These are phyloP conservation scores for Leptinotarsa texana DNA, from an alignment of 1,140 invertebrate genomes.

Conservation along the genomic window DNA sequence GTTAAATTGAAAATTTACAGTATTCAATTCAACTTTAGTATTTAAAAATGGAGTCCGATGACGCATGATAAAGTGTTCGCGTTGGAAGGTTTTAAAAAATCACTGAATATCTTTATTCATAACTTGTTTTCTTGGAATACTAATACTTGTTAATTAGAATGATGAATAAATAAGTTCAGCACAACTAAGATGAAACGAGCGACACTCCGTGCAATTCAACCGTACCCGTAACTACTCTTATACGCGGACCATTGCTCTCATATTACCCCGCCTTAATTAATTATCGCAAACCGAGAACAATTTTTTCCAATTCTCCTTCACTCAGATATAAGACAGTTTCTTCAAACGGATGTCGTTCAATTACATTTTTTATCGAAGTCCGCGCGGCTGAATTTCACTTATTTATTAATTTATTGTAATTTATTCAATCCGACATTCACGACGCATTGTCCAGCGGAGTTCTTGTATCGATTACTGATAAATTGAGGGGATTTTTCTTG, in stretches of 20 bases:
- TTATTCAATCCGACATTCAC: constrained; percentile 14
- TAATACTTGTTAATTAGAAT: no score
- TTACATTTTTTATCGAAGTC: constrained; percentile 13
- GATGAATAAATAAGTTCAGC: no score
- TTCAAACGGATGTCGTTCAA: constrained; percentile 7
- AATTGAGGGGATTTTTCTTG: background rate
- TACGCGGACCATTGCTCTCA: constrained; percentile 26
- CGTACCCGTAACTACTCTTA: background rate
- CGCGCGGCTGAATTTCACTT: background rate
- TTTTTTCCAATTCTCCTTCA: constrained; percentile 10
- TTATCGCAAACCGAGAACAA: constrained; percentile 21
- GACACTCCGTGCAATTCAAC: constrained; percentile 13
- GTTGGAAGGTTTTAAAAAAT: no score
- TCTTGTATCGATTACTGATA: background rate
- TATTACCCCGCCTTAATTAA: constrained; percentile 27
- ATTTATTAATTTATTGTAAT: constrained; percentile 13
- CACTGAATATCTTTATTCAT: no score
- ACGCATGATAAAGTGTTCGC: no score
- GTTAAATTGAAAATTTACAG: no score
- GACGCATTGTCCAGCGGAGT: background rate
- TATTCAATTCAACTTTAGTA: no score
- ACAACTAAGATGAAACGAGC: background rate
- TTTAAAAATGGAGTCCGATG: no score
- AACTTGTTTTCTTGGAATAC: no score
- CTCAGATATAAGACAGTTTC: background rate